Evolutionary conservation across 2,113 vertebrate species (phyloP), one percentile per base, ranked within the genome.

Genomic region (Muntiacus reevesi): DNA sequence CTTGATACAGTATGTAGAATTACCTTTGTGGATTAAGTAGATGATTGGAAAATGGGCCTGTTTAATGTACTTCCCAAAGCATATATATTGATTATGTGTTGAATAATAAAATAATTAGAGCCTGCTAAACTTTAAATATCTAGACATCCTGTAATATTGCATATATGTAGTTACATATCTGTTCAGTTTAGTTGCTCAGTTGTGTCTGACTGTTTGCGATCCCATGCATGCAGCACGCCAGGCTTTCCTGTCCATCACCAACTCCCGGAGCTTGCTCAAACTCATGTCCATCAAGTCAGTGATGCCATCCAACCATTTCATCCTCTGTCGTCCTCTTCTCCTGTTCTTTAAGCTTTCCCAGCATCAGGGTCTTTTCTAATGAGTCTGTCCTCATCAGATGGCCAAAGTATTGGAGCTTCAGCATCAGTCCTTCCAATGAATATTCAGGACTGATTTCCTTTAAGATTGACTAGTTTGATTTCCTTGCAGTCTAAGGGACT

Each of bases 211-310:
- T 40, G 19, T 40, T 23, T 23, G 67, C 5, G n/a, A 40, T 6
- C n/a, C 64, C n/a, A 11, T 71, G 67, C 19, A 71, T 21, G 9
- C 10, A 40, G 67, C 67, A 71, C 2, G 5, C 5, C 19, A 71
- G 67, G n/a, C n/a, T 36, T 40, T n/a, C n/a, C 67, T 21, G 19
- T 71, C 64, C 64, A 71, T 71, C 67, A 40, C 67, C 67, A 71
- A 12, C 10, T 71, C n/a, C 21, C 1, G 5, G 67, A 40, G 9
- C 67, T 40, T 71, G 67, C 67, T 71, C 67, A 71, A 23, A 23
- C 10, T 40, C n/a, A n/a, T 67, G 19, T 23, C 67, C n/a, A 23
- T 23, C 5, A 0, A 23, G n/a, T 23, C 10, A 0, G 19, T 40
- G n/a, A 40, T 40, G n/a, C 67, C n/a, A 71, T 71, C 19, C 67